Evolutionary conservation across 2,113 vertebrate species (phyloP).

Genomic region (Potamarius usumacintae): DNA sequence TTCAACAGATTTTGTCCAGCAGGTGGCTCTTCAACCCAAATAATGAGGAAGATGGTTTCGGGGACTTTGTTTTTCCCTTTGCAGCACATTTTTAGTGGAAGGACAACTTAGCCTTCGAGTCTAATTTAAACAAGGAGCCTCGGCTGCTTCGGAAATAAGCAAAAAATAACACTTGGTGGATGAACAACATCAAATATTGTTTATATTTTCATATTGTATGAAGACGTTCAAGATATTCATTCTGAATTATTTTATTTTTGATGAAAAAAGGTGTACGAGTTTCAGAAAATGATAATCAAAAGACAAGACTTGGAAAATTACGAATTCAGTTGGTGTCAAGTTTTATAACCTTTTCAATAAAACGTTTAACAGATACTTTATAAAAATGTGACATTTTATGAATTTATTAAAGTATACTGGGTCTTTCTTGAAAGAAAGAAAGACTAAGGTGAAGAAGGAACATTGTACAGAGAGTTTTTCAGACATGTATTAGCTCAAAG

Average conservation of each 20-base stretch:
- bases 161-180: neutral
- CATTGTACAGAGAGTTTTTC: neutral
- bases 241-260: neutral
- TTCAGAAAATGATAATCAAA: neutral
- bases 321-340: neutral
- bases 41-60: too few relatives aligned
- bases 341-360: slow-evolving; percentile 10
- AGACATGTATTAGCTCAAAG: neutral
- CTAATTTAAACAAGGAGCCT: neutral
- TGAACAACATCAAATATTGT: neutral
- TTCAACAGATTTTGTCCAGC: slow-evolving; percentile 11
- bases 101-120: too few relatives aligned
- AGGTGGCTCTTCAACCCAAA: neutral
- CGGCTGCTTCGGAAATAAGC: neutral
- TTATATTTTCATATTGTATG: neutral
- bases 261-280: neutral
- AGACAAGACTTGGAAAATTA: neutral
- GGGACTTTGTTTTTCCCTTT: neutral
- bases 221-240: neutral
- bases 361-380: neutral
- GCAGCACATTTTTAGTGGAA: neutral
- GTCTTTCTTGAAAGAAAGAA: too few relatives aligned
- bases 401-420: neutral
- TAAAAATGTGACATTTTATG: neutral
- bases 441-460: neutral